Conservation (phyloP, 2,888 invertebrate species). For the Brachyptera putata region DNA sequence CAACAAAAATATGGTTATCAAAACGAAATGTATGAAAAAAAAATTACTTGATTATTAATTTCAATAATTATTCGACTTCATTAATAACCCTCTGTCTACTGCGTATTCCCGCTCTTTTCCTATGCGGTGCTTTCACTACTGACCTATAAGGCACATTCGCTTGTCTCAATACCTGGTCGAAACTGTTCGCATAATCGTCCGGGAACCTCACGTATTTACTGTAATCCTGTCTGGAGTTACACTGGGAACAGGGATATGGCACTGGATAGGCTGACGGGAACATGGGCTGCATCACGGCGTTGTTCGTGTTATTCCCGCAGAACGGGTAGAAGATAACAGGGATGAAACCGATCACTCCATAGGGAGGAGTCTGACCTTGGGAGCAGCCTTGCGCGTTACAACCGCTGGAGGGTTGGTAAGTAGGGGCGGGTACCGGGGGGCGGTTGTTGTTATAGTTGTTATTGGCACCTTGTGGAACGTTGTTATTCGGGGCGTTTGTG, state of each 20-base stretch:
- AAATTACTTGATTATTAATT: too few relatives aligned
- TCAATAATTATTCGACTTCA: not conserved
- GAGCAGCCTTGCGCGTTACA: conserved; percentile 1
- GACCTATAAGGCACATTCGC: conserved; percentile 35
- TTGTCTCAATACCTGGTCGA: conserved; percentile 38
- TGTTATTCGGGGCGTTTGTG: conserved; percentile 31
- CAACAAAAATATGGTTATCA: not conserved
- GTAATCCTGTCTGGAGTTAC: conserved; percentile 40
- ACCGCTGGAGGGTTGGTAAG: conserved; percentile 29
- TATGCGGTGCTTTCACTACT: conserved; percentile 37
- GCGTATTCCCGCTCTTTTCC: conserved; percentile 29
- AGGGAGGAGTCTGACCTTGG: conserved; percentile 43
- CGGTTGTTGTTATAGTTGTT: conserved; percentile 22
- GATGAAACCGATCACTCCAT: conserved; percentile 63
- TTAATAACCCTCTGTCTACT: conserved; percentile 6
- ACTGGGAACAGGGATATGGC: conserved; percentile 58
- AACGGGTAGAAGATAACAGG: conserved; percentile 68
- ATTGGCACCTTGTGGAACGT: conserved; percentile 20
- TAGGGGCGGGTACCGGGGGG: conserved; percentile 38
- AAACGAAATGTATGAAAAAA: not conserved
- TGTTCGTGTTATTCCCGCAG: conserved; percentile 52
- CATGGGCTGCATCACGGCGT: conserved; percentile 46
- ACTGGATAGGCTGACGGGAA: conserved; percentile 59
- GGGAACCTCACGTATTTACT: not conserved
- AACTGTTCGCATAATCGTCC: conserved; percentile 26